Conservation (phyloP, 2,888 invertebrate species). For the Cephus sareptanus region DNA sequence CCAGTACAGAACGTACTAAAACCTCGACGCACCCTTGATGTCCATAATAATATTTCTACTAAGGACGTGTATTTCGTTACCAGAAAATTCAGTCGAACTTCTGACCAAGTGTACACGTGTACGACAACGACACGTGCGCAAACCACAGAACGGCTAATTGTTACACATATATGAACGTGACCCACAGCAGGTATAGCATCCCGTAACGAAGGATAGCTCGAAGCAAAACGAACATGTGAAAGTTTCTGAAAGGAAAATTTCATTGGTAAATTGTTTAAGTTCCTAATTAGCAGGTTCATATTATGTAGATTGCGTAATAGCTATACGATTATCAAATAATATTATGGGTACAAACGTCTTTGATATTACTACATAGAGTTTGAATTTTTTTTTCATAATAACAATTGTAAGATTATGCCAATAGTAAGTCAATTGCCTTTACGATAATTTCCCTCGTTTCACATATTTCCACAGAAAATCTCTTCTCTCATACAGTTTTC, state of each 20-base stretch:
- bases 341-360: background rate
- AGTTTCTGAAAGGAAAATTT: background rate
- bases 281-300: background rate
- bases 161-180: background rate
- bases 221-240: background rate
- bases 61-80: background rate
- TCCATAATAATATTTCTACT: background rate
- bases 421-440: background rate
- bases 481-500: background rate
- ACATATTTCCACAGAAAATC: background rate
- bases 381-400: background rate
- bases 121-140: background rate
- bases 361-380: background rate
- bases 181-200: background rate
- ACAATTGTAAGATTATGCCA: background rate
- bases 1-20: background rate
- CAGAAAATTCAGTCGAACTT: background rate
- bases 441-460: background rate
- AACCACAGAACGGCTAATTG: background rate
- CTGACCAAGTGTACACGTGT: background rate
- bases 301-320: background rate
- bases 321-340: background rate
- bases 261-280: background rate
- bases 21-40: background rate
- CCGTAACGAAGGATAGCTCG: background rate